These are phyloP conservation scores for Xanthorhoe designata DNA, from an alignment of 2,888 invertebrate species.

Conservation along the genomic window DNA sequence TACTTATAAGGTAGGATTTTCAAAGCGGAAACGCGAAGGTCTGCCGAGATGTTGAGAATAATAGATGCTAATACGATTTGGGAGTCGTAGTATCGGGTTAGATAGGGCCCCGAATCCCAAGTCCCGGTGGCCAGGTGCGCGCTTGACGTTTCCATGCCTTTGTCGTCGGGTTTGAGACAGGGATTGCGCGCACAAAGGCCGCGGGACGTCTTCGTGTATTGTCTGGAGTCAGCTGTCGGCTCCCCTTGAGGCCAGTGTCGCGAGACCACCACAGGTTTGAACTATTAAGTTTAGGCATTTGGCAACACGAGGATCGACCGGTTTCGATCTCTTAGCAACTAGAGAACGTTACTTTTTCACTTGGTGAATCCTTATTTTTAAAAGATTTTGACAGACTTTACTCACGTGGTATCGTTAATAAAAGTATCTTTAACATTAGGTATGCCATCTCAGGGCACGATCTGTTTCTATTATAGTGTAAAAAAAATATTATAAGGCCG, in stretches of 20 bases:
- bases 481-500: too few relatives aligned
- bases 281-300: conserved; percentile 24
- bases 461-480: too few relatives aligned
- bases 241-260: conserved; percentile 62
- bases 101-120: conserved; percentile 60
- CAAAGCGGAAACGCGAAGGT: conserved; percentile 60
- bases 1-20: conserved; percentile 57
- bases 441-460: too few relatives aligned
- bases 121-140: conserved; percentile 74
- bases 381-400: too few relatives aligned
- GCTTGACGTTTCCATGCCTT: conserved; percentile 70
- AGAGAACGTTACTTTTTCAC: conserved; percentile 7
- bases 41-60: conserved; percentile 52
- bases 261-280: conserved; percentile 47
- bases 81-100: conserved; percentile 64
- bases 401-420: too few relatives aligned
- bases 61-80: conserved; percentile 49
- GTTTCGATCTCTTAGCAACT: conserved; percentile 22
- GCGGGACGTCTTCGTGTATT: conserved; percentile 82
- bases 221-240: conserved; percentile 80
- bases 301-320: conserved; percentile 23
- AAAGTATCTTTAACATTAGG: too few relatives aligned
- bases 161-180: conserved; percentile 65
- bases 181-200: conserved; percentile 71
- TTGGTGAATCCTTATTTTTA: too few relatives aligned